phyloP scores from a whole-genome alignment of 1,140 invertebrate species.

The Colletes latitarsis region DNA sequence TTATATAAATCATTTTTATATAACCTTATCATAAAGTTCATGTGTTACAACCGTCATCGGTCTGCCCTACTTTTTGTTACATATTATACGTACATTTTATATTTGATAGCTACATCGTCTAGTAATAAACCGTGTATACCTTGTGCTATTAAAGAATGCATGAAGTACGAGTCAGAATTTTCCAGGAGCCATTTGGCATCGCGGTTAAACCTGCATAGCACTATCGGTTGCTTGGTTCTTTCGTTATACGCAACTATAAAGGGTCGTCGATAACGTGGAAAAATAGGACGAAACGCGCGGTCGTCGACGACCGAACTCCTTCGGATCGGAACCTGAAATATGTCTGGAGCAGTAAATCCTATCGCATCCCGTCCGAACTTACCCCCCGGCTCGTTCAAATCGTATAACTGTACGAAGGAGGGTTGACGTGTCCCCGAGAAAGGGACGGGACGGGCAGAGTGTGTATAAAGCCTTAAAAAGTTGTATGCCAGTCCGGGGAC shows the following conservation, averaged over 20 bases:
- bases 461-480: conserved; percentile 55
- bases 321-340: conserved; percentile 64
- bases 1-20: too few species aligned
- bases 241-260: conserved; percentile 42
- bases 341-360: conserved; percentile 67
- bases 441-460: conserved; percentile 10
- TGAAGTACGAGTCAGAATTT: not conserved
- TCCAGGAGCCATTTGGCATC: not conserved
- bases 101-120: too few species aligned
- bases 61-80: too few species aligned
- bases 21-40: too few species aligned
- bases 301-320: conserved; percentile 40
- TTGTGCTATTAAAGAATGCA: too few species aligned
- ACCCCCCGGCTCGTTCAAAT: conserved; percentile 46
- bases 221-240: not conserved
- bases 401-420: conserved; percentile 58
- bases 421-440: conserved; percentile 49
- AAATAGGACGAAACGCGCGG: conserved; percentile 39
- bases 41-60: too few species aligned
- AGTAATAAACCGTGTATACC: too few species aligned
- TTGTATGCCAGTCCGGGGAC: conserved; percentile 50
- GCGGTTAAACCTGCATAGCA: conserved; percentile 5
- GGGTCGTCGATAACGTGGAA: conserved; percentile 41
- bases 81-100: too few species aligned
- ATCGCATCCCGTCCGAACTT: conserved; percentile 50